A percentile compares a stretch with the other conserved stretches of the same genome.
These are phyloP conservation scores for Panurus biarmicus DNA, from an alignment of 2,113 vertebrate genomes.

Conservation along the genomic window DNA sequence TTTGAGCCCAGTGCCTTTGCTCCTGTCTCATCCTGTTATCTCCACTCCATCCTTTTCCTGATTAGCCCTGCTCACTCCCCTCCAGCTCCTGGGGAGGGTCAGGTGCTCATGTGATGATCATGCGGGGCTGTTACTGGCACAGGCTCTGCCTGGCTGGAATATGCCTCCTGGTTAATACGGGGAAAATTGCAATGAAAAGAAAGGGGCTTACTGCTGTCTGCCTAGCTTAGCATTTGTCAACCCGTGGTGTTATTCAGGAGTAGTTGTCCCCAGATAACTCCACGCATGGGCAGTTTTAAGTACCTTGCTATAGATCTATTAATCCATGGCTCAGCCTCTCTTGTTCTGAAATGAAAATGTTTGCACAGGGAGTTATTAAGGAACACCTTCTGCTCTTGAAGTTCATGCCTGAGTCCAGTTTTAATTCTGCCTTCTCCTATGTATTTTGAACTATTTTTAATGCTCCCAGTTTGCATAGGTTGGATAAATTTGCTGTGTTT, in stretches of 20 bases:
- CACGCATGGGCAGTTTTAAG: neutral
- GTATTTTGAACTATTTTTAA: neutral
- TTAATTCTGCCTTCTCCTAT: neutral
- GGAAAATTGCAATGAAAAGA: neutral
- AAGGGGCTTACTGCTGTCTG: conserved; percentile 20
- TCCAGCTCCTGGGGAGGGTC: neutral
- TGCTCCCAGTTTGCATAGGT: neutral
- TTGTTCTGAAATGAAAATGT: neutral
- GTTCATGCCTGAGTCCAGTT: neutral
- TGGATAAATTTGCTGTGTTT: neutral
- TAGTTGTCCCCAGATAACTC: neutral
- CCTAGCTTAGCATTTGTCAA: neutral
- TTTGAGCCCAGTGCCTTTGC: neutral
- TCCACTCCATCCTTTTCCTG: neutral
- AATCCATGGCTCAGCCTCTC: neutral
- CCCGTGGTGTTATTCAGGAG: neutral
- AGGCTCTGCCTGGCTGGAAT: neutral
- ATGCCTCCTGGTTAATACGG: neutral
- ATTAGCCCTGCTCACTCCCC: neutral
- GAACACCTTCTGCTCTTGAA: neutral
- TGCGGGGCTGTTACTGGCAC: neutral
- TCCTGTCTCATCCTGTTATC: neutral
- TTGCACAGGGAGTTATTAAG: neutral
- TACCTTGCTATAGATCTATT: neutral
- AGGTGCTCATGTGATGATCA: conserved; percentile 27